phyloP scores from a whole-genome alignment of 2,888 invertebrate genomes.

The Drosophila nr. perissopoda region DNA sequence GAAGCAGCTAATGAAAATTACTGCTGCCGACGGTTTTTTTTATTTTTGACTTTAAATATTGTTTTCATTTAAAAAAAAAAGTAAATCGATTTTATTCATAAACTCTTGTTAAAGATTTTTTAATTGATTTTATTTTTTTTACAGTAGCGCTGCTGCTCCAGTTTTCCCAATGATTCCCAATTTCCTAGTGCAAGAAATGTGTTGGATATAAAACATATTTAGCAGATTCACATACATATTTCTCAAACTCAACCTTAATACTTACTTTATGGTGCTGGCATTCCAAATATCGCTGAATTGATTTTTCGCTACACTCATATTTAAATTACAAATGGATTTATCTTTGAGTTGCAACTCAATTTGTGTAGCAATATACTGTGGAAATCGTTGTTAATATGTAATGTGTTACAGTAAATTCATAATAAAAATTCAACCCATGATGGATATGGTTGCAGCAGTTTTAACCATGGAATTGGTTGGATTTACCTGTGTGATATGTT shows the following conservation, averaged over 20 bases:
- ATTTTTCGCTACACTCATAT: neutral
- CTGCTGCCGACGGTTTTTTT: neutral
- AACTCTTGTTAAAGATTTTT: neutral
- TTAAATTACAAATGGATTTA: neutral
- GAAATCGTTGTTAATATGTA: neutral
- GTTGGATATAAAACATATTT: neutral
- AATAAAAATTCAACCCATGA: neutral
- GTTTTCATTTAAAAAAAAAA: neutral
- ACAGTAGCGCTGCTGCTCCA: too few species aligned
- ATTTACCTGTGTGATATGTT: neutral
- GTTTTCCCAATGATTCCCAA: too few species aligned
- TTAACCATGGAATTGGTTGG: neutral
- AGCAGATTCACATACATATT: neutral
- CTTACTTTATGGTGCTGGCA: neutral
- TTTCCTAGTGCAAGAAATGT: neutral
- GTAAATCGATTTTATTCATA: neutral
- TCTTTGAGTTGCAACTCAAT: neutral
- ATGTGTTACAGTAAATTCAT: neutral
- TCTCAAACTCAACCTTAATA: neutral
- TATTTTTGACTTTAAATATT: neutral
- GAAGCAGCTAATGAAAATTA: neutral
- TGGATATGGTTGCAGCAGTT: neutral
- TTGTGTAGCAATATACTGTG: neutral
- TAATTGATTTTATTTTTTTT: neutral
- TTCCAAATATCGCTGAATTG: neutral